Percentiles rank a stretch among this genome's conserved stretches.
Conservation (phyloP, 2,888 invertebrate genomes). For the Meteorus cinctellus region DNA sequence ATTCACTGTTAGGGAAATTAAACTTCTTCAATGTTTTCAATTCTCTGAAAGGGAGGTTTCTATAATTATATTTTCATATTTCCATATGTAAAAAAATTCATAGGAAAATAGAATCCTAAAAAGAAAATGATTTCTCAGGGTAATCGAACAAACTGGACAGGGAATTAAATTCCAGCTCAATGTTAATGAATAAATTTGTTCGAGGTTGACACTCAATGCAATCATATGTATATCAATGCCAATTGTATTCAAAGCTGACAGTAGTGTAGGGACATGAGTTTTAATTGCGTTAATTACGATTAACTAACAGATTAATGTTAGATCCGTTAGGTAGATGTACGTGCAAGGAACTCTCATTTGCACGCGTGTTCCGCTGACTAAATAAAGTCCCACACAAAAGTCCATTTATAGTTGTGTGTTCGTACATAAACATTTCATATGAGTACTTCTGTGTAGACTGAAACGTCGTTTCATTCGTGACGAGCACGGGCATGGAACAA, state of each 20-base stretch:
- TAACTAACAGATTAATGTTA: not conserved
- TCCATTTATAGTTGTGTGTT: not conserved
- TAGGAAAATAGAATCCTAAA: too few relatives aligned
- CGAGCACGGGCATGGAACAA: not conserved
- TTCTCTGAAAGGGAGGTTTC: not conserved
- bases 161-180: not conserved
- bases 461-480: not conserved
- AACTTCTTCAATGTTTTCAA: not conserved
- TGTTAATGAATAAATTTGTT: not conserved
- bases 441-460: not conserved
- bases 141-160: too few relatives aligned
- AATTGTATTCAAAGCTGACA: not conserved
- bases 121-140: too few relatives aligned
- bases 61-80: too few relatives aligned
- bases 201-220: not conserved
- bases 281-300: not conserved
- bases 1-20: not conserved
- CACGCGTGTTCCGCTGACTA: conserved; percentile 1
- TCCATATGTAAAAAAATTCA: too few relatives aligned
- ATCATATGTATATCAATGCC: not conserved
- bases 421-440: not conserved
- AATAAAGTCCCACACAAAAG: not conserved
- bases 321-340: not conserved
- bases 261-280: not conserved
- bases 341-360: not conserved